Conservation (phyloP, 2,113 vertebrate species). For the Argyrosomus japonicus region DNA sequence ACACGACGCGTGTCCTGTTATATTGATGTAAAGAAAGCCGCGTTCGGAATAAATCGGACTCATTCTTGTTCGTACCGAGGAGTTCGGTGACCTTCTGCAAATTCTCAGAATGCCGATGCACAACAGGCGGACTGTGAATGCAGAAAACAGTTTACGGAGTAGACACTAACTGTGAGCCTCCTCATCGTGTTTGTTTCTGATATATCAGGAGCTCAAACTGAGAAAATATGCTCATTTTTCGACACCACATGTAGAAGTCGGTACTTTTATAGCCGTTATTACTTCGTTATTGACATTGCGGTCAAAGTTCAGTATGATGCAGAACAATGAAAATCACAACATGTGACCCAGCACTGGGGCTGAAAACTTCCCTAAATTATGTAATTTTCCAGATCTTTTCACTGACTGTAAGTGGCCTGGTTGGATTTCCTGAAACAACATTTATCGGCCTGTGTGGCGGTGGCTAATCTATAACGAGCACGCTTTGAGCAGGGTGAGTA, state of each 20-base stretch:
- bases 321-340: not conserved
- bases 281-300: not conserved
- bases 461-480: conserved; percentile 6
- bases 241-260: not conserved
- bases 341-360: conserved; percentile 7
- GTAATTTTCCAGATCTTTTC: not conserved
- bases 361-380: not conserved
- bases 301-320: conserved; percentile 1
- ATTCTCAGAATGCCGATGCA: not conserved
- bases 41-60: too few relatives aligned
- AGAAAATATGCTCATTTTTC: not conserved
- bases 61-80: not conserved
- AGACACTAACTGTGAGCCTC: not conserved
- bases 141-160: not conserved
- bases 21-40: not conserved
- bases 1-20: too few relatives aligned
- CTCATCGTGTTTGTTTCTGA: not conserved
- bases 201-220: not conserved
- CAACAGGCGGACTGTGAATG: not conserved
- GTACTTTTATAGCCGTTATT: not conserved
- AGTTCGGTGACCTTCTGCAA: not conserved
- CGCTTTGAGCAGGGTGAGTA: not conserved
- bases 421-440: not conserved
- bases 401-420: not conserved
- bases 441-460: not conserved